phyloP scores from a whole-genome alignment of 53 echinoderm and acorn worm genomes.

The Temnopleurus reevesii region DNA sequence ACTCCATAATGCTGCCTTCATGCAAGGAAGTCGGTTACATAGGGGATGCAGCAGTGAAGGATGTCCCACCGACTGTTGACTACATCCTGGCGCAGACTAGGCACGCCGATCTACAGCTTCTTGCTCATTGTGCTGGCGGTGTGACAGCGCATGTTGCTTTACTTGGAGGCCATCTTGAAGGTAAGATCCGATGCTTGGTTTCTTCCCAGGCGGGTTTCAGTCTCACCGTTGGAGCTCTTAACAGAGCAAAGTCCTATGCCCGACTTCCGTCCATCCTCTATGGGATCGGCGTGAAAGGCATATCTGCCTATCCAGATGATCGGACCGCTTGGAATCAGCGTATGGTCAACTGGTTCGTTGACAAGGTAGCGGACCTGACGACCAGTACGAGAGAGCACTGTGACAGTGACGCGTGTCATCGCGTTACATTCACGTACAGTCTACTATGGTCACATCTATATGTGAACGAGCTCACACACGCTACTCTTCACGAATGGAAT shows the following conservation, averaged over 20 bases:
- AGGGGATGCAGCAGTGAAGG: constrained; percentile 63
- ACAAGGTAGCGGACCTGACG: constrained; percentile 53
- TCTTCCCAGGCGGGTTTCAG: constrained; percentile 69
- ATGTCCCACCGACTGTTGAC: constrained; percentile 62
- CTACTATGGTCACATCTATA: constrained; percentile 70
- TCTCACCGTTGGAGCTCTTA: constrained; percentile 58
- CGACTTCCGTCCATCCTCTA: constrained; percentile 63
- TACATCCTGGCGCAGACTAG: constrained; percentile 62
- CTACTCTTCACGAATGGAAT: constrained; percentile 70
- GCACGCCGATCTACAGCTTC: constrained; percentile 54
- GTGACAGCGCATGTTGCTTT: constrained; percentile 61
- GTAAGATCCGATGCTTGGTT: constrained; percentile 66
- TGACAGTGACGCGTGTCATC: constrained; percentile 71
- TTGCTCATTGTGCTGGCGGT: constrained; percentile 73
- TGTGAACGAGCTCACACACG: constrained; percentile 66
- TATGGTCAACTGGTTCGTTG: constrained; percentile 50
- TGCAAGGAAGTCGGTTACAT: constrained; percentile 45
- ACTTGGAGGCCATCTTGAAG: constrained; percentile 61
- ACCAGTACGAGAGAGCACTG: constrained; percentile 68
- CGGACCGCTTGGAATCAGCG: constrained; percentile 50
- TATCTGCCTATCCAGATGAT: constrained; percentile 60
- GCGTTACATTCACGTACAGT: constrained; percentile 73
- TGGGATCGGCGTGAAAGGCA: constrained; percentile 67
- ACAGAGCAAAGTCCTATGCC: constrained; percentile 59
- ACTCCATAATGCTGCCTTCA: constrained; percentile 57